Evolutionary conservation across 2,888 invertebrate species (phyloP).

Genomic region (Peribatodes rhomboidaria): DNA sequence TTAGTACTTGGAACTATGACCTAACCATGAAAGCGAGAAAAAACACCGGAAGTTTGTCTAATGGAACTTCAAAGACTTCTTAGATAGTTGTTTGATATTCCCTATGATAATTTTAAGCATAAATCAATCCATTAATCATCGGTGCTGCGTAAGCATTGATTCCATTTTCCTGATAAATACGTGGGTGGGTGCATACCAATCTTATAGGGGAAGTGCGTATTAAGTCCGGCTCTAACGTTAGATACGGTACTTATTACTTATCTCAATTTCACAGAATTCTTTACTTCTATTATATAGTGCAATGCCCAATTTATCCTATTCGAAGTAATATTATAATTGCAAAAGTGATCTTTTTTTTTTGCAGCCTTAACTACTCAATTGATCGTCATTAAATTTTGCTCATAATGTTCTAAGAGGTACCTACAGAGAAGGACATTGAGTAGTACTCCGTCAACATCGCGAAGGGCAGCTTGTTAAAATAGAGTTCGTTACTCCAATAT

Average conservation of each 20-base stretch:
- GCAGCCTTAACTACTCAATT: too few relatives aligned
- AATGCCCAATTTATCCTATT: too few relatives aligned
- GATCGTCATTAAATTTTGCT: too few relatives aligned
- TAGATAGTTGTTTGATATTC: constrained; percentile 49
- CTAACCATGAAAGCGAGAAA: constrained; percentile 46
- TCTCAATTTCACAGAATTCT: background rate
- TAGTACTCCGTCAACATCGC: too few relatives aligned
- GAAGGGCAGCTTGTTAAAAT: too few relatives aligned
- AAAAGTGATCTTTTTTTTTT: too few relatives aligned
- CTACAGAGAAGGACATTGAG: too few relatives aligned
- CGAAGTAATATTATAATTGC: too few relatives aligned
- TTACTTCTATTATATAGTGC: background rate
- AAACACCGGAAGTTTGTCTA: constrained; percentile 52
- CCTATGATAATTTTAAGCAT: constrained; percentile 50
- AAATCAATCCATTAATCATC: constrained; percentile 68
- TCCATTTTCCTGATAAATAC: constrained; percentile 54
- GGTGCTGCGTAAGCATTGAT: constrained; percentile 56
- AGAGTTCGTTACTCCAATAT: too few relatives aligned
- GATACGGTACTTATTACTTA: background rate
- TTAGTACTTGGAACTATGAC: constrained; percentile 4
- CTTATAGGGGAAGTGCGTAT: constrained; percentile 10
- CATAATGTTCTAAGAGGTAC: too few relatives aligned
- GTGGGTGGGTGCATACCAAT: constrained; percentile 33
- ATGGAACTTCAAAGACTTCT: constrained; percentile 50
- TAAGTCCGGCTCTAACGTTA: too few relatives aligned